Evolutionary conservation across 2,113 vertebrate species (phyloP).

Genomic region (Calidris pugnax): DNA sequence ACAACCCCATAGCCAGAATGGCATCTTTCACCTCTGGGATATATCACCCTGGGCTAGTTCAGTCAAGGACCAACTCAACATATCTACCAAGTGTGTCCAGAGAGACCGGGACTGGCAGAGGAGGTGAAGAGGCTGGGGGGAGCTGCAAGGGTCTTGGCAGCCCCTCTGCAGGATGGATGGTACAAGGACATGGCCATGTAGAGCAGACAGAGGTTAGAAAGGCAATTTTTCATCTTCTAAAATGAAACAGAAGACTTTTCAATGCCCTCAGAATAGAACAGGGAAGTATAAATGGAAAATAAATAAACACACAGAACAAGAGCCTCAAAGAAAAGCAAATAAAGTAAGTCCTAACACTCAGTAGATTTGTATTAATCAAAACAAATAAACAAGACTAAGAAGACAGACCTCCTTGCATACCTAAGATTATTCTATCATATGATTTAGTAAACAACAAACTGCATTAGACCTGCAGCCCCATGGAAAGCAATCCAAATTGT

Average conservation of each 20-base stretch:
- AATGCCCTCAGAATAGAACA: not conserved
- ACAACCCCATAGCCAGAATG: not conserved
- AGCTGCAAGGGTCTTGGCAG: not conserved
- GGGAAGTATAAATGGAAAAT: not conserved
- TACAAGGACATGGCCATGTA: not conserved
- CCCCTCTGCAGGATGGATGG: not conserved
- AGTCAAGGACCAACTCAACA: rapidly evolving
- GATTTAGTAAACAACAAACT: slow-evolving; percentile 22
- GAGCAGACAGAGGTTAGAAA: not conserved
- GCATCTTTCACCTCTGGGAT: not conserved
- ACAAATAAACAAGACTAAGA: not conserved
- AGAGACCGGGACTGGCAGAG: not conserved
- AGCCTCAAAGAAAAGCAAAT: slow-evolving; percentile 7
- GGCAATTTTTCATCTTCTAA: not conserved
- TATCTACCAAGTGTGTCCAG: not conserved
- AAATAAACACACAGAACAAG: not conserved
- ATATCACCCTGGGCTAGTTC: not conserved
- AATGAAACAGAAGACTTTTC: not conserved
- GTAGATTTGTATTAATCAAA: slow-evolving; percentile 20
- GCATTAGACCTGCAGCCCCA: not conserved
- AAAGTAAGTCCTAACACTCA: not conserved
- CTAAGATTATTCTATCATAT: not conserved
- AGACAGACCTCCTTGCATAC: not conserved
- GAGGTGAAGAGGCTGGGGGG: too few relatives aligned
- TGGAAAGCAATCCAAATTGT: not conserved